Conservation (phyloP, 2,888 invertebrate genomes). For the Psylliodes chrysocephalus region DNA sequence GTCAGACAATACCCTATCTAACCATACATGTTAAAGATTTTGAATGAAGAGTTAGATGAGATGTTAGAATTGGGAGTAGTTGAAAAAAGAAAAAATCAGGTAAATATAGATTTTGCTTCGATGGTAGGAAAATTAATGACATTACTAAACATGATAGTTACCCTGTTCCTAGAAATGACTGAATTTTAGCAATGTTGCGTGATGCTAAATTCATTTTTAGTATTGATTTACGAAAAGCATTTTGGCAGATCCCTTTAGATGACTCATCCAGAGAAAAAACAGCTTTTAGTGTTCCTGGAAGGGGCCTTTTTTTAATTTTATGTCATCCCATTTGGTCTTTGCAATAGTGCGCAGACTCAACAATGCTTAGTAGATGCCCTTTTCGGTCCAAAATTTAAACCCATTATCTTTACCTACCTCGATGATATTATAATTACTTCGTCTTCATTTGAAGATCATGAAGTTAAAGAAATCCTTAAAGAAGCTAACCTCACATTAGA, state of each 20-base stretch:
- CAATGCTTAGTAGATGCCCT: too few relatives aligned
- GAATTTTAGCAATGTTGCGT: constrained; percentile 44
- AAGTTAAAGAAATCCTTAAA: constrained; percentile 40
- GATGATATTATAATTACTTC: constrained; percentile 49
- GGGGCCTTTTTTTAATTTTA: constrained; percentile 41
- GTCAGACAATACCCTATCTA: constrained; percentile 26
- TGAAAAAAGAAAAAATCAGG: constrained; percentile 40
- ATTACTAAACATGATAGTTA: constrained; percentile 23
- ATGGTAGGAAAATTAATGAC: constrained; percentile 33
- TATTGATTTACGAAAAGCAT: too few relatives aligned
- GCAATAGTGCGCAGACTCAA: too few relatives aligned
- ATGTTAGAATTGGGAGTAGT: constrained; percentile 47
- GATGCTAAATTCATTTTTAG: too few relatives aligned
- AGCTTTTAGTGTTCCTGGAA: constrained; percentile 48
- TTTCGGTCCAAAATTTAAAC: constrained; percentile 45
- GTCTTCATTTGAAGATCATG: constrained; percentile 50
- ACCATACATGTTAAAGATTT: constrained; percentile 24
- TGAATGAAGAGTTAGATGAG: constrained; percentile 43
- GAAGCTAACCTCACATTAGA: constrained; percentile 50
- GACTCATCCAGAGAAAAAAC: constrained; percentile 49
- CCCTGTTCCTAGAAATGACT: constrained; percentile 31
- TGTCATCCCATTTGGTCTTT: too few relatives aligned
- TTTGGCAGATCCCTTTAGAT: constrained; percentile 52
- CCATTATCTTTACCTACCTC: constrained; percentile 43
- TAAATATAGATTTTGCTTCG: too few relatives aligned